phyloP scores from a whole-genome alignment of 37 sponge, comb jelly and placozoan species.

The Amphimedon queenslandica region DNA sequence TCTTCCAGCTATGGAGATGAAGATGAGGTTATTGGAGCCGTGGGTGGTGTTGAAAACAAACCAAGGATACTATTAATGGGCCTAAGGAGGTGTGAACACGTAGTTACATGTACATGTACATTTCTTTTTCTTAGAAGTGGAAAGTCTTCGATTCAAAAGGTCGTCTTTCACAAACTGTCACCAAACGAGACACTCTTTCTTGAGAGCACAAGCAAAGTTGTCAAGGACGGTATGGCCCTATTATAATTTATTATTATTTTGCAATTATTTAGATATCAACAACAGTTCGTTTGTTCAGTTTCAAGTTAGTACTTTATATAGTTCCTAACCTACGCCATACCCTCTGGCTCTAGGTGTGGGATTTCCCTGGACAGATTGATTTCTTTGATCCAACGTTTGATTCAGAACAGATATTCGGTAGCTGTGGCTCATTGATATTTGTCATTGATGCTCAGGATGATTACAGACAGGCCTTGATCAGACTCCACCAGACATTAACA shows the following conservation, averaged over 20 bases:
- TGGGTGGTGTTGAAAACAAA: slow-evolving; percentile 49
- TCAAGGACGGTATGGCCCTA: slow-evolving; percentile 63
- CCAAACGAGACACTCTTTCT: slow-evolving; percentile 97
- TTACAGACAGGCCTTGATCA: slow-evolving; percentile 76
- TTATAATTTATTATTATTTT: neutral
- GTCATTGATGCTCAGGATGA: slow-evolving; percentile 95
- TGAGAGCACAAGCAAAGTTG: slow-evolving; percentile 96
- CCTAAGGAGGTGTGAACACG: slow-evolving; percentile 56
- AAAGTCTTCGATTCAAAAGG: slow-evolving; percentile 95
- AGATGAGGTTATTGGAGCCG: slow-evolving; percentile 51
- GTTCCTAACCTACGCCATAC: neutral
- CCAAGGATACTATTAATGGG: slow-evolving; percentile 91
- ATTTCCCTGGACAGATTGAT: slow-evolving; percentile 97
- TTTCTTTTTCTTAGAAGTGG: slow-evolving; percentile 61
- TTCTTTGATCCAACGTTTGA: slow-evolving; percentile 83
- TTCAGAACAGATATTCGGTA: slow-evolving; percentile 89
- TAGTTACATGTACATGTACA: neutral
- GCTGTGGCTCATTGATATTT: slow-evolving; percentile 86
- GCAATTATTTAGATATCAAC: slow-evolving; percentile 59
- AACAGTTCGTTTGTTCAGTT: slow-evolving; percentile 95
- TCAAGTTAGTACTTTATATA: slow-evolving; percentile 45
- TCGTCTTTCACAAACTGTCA: slow-evolving; percentile 97
- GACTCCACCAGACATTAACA: slow-evolving; percentile 84
- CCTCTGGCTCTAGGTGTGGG: slow-evolving; percentile 76
- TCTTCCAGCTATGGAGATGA: slow-evolving; percentile 68